These are phyloP conservation scores for Diaprepes abbreviatus DNA, from an alignment of 2,888 invertebrate genomes.

Conservation along the genomic window DNA sequence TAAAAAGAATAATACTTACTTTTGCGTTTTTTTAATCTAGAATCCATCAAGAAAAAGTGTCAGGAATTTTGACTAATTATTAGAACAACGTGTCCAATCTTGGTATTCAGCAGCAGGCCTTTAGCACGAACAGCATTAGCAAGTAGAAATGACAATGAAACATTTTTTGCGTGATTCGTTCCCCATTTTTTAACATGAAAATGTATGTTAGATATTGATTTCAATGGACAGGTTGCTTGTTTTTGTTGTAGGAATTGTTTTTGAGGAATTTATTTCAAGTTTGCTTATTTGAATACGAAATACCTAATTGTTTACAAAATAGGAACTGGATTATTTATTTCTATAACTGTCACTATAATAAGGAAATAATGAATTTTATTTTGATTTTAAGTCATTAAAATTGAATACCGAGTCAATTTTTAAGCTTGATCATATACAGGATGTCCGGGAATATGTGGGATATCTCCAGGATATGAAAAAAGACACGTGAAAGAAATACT, in stretches of 20 bases:
- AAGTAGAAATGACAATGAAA: constrained; percentile 63
- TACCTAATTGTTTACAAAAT: too few species aligned
- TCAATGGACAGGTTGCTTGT: constrained; percentile 31
- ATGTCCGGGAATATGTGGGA: too few species aligned
- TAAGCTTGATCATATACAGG: too few species aligned
- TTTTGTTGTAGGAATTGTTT: constrained; percentile 28
- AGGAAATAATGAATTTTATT: too few species aligned
- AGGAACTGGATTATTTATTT: too few species aligned
- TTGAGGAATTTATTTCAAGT: background rate
- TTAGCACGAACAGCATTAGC: constrained; percentile 55
- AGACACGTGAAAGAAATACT: too few species aligned
- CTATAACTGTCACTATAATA: too few species aligned
- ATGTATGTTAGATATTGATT: constrained; percentile 13
- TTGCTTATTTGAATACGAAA: background rate
- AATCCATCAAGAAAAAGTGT: constrained; percentile 57
- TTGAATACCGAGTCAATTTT: too few species aligned
- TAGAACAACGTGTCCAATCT: constrained; percentile 59
- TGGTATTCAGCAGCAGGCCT: constrained; percentile 53
- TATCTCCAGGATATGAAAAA: too few species aligned
- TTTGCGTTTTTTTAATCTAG: constrained; percentile 58
- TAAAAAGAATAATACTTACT: constrained; percentile 6
- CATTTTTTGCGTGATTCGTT: constrained; percentile 62
- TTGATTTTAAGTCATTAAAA: too few species aligned
- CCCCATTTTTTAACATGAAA: constrained; percentile 44
- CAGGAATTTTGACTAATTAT: constrained; percentile 61